These are phyloP conservation scores for Pyrrhosoma nymphula DNA, from an alignment of 2,888 invertebrate species.

Conservation along the genomic window DNA sequence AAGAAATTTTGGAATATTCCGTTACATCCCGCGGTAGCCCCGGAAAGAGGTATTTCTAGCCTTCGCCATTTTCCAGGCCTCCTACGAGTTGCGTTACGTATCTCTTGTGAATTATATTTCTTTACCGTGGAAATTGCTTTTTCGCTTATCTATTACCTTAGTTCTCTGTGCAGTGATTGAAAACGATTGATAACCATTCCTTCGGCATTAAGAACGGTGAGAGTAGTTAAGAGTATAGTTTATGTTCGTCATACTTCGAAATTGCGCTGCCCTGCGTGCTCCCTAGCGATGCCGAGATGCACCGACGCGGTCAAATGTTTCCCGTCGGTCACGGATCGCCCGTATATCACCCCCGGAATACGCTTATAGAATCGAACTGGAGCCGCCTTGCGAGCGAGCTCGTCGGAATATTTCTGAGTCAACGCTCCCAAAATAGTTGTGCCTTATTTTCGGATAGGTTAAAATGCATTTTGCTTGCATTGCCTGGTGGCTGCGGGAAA, in stretches of 20 bases:
- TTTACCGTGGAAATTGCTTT: too few species aligned
- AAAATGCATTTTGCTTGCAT: constrained; percentile 60
- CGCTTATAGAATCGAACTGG: constrained; percentile 43
- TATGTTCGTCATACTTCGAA: not conserved
- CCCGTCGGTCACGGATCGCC: constrained; percentile 1
- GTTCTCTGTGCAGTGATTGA: too few species aligned
- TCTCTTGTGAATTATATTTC: too few species aligned
- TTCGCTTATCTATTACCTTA: too few species aligned
- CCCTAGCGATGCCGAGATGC: not conserved
- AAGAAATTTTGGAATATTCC: too few species aligned
- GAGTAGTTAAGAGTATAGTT: not conserved
- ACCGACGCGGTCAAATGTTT: constrained; percentile 14
- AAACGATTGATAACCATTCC: not conserved
- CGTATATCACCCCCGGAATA: constrained; percentile 6
- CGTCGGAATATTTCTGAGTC: constrained; percentile 48
- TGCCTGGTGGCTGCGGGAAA: constrained; percentile 42
- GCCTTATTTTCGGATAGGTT: constrained; percentile 57
- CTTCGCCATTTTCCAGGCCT: too few species aligned
- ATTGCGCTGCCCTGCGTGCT: not conserved
- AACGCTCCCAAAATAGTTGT: constrained; percentile 43
- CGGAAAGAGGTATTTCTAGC: too few species aligned
- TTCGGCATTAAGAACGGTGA: not conserved
- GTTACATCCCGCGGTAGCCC: too few species aligned
- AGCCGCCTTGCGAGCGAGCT: not conserved
- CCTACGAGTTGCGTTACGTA: too few species aligned